These are phyloP conservation scores for Stichopus horrens DNA, from an alignment of 53 echinoderm and acorn worm species.

Conservation along the genomic window DNA sequence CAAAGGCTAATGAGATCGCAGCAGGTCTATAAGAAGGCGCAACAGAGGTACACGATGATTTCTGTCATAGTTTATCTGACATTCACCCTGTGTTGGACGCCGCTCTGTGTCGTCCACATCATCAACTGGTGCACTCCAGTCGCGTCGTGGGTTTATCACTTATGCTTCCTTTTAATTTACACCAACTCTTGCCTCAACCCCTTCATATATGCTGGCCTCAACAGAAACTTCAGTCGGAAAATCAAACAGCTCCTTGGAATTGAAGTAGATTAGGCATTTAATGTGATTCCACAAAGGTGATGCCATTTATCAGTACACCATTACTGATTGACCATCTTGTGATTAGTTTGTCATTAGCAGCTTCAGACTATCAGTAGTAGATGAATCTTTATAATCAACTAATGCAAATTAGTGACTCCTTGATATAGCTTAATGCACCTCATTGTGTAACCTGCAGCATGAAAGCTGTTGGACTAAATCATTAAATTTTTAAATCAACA, in stretches of 20 bases:
- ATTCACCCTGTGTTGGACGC: slow-evolving; percentile 70
- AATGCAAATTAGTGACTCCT: too few relatives aligned
- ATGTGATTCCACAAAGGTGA: too few relatives aligned
- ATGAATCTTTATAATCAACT: too few relatives aligned
- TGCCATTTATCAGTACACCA: too few relatives aligned
- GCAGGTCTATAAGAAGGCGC: slow-evolving; percentile 55
- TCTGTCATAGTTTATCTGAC: slow-evolving; percentile 61
- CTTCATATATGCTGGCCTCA: slow-evolving; percentile 62
- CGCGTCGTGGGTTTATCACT: slow-evolving; percentile 50
- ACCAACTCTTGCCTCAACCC: slow-evolving; percentile 81
- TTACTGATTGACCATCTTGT: too few relatives aligned
- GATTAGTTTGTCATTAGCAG: too few relatives aligned
- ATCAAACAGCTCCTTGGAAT: slow-evolving; percentile 36
- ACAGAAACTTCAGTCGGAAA: slow-evolving; percentile 22
- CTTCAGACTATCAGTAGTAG: too few relatives aligned
- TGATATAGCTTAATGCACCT: too few relatives aligned
- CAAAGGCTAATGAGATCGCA: not conserved
- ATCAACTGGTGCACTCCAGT: slow-evolving; percentile 49
- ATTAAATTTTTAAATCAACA: too few relatives aligned
- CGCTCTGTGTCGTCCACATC: slow-evolving; percentile 57
- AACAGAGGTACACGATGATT: slow-evolving; percentile 71
- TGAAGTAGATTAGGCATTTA: not conserved
- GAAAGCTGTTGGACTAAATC: too few relatives aligned
- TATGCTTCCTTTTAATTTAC: slow-evolving; percentile 57
- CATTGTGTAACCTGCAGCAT: too few relatives aligned